phyloP scores from a whole-genome alignment of 2,888 invertebrate genomes.

The Cerastis rubricosa region DNA sequence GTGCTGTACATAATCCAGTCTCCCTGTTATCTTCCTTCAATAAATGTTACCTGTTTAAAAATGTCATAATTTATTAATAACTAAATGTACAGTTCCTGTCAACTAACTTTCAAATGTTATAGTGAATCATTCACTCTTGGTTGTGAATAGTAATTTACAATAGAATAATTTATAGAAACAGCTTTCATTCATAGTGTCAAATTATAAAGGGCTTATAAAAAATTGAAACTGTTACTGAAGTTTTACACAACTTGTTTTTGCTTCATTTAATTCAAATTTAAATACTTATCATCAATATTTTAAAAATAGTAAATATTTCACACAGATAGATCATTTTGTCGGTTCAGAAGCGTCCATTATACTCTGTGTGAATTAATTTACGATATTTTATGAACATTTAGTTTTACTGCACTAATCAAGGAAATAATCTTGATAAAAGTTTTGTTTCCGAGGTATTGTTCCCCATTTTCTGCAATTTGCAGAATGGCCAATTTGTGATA shows the following conservation, averaged over 20 bases:
- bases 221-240: conserved; percentile 22
- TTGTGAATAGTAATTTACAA: conserved; percentile 36
- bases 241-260: conserved; percentile 65
- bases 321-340: conserved; percentile 29
- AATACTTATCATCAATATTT: conserved; percentile 51
- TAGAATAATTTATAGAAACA: conserved; percentile 22
- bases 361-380: conserved; percentile 60
- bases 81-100: conserved; percentile 41
- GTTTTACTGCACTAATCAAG: conserved; percentile 61
- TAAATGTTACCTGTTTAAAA: conserved; percentile 43
- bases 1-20: conserved; percentile 49
- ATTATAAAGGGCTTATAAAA: conserved; percentile 33
- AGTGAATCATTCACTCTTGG: conserved; percentile 24
- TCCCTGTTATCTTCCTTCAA: conserved; percentile 32
- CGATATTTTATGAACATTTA: conserved; percentile 48
- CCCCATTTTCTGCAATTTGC: conserved; percentile 55
- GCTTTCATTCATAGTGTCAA: conserved; percentile 10
- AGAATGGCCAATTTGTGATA: conserved; percentile 62
- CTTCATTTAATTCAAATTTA: conserved; percentile 52
- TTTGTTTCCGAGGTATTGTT: conserved; percentile 55
- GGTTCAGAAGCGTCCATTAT: neutral
- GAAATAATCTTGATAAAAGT: conserved; percentile 46
- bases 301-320: conserved; percentile 59
- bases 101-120: conserved; percentile 41
- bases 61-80: conserved; percentile 42